Percentiles rank a stretch among this genome's conserved stretches.
Evolutionary conservation across 2,113 vertebrate species (phyloP).

Genomic region (Porphyrio hochstetteri): DNA sequence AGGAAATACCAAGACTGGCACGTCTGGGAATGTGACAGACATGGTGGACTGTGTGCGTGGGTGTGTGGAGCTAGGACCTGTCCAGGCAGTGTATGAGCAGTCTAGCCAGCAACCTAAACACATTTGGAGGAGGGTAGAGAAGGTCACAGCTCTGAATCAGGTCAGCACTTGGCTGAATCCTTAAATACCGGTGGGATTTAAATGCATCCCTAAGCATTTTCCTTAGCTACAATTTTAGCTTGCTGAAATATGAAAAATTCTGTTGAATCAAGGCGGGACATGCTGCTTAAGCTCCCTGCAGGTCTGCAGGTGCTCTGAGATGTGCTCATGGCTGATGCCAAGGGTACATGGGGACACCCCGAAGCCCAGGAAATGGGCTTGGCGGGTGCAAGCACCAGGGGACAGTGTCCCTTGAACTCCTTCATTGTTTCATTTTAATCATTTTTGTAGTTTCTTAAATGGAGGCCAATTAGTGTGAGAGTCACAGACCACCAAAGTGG

Average conservation of each 20-base stretch:
- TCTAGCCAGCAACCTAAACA: neutral
- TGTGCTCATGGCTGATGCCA: neutral
- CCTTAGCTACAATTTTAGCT: neutral
- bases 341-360: neutral
- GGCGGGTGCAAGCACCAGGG: neutral
- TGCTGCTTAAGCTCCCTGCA: accelerated
- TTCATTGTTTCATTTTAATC: neutral
- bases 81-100: accelerated
- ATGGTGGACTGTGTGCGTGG: no score
- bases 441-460: neutral
- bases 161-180: neutral
- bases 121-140: neutral
- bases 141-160: neutral
- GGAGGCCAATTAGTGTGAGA: neutral
- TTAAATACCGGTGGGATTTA: neutral
- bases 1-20: neutral
- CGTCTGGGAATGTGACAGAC: neutral
- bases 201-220: neutral
- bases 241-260: neutral
- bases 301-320: neutral
- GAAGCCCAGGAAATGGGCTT: neutral
- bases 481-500: neutral
- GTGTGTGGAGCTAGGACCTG: neutral
- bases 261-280: neutral
- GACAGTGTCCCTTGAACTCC: neutral